Percentiles rank a stretch among this genome's conserved stretches.
Evolutionary conservation across 2,113 vertebrate species (phyloP).

Genomic region (Larimichthys polyactis): DNA sequence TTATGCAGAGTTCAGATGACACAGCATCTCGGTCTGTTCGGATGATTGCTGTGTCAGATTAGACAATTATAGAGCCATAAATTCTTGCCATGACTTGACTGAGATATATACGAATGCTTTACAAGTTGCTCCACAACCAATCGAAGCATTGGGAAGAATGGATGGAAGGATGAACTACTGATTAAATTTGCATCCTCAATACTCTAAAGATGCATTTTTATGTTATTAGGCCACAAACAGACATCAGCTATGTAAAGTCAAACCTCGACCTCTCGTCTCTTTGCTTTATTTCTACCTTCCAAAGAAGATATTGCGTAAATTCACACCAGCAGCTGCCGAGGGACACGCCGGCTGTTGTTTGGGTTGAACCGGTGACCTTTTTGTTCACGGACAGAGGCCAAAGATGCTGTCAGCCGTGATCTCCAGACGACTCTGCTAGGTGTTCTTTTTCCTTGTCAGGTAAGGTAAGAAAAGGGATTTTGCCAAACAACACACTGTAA

Average conservation of each 20-base stretch:
- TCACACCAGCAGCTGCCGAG: not conserved
- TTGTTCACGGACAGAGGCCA: not conserved
- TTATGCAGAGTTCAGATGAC: too few relatives aligned
- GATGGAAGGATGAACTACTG: not conserved
- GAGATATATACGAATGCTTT: too few relatives aligned
- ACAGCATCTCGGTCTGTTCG: too few relatives aligned
- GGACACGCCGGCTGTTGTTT: not conserved
- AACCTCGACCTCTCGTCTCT: not conserved
- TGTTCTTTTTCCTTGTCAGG: not conserved
- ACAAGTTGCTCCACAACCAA: too few relatives aligned
- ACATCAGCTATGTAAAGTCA: not conserved
- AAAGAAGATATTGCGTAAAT: not conserved
- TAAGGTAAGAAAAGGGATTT: conserved; percentile 24
- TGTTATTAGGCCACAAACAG: too few relatives aligned
- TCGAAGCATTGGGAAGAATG: too few relatives aligned
- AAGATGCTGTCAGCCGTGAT: not conserved
- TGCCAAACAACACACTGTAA: not conserved
- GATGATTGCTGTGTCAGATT: too few relatives aligned
- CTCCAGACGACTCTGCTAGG: not conserved
- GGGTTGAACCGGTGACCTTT: not conserved
- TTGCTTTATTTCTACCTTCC: not conserved
- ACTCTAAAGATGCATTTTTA: not conserved
- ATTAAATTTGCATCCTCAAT: not conserved
- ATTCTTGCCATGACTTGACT: too few relatives aligned
- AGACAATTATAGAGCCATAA: too few relatives aligned